Conservation (phyloP, 2,113 vertebrate species). For the Scolopax mira region DNA sequence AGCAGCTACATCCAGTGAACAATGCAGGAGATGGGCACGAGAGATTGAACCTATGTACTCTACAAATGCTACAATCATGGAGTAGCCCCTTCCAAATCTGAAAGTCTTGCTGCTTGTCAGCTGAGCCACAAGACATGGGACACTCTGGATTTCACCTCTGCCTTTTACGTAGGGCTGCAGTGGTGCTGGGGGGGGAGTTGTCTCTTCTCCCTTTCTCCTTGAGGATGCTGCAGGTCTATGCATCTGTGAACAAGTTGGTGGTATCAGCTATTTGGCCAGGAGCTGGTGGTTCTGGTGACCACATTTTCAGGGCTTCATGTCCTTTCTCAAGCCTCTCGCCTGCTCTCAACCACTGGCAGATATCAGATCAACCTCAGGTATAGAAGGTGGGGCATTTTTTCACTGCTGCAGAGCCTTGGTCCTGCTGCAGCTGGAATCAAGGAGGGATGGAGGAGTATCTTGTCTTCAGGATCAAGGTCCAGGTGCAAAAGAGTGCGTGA, state of each 20-base stretch:
- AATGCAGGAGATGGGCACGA: accelerated
- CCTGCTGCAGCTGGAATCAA: not conserved
- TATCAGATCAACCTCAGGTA: not conserved
- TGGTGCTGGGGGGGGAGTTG: not conserved
- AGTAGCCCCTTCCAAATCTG: not conserved
- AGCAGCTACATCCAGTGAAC: not conserved
- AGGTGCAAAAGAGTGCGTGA: not conserved
- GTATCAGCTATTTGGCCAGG: not conserved
- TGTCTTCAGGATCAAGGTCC: not conserved
- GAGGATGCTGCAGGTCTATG: accelerated
- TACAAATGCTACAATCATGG: not conserved
- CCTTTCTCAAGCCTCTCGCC: not conserved
- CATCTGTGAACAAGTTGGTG: not conserved
- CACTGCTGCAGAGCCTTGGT: not conserved
- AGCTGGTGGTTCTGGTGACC: not conserved
- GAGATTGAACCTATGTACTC: not conserved
- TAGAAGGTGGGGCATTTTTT: not conserved
- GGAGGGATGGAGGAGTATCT: not conserved
- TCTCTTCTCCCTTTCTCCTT: not conserved
- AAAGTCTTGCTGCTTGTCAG: not conserved
- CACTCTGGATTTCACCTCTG: not conserved
- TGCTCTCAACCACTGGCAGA: accelerated
- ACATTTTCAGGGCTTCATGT: not conserved
- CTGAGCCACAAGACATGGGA: not conserved
- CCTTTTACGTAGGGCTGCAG: not conserved